A percentile compares a stretch with the other conserved stretches of the same genome.
Evolutionary conservation across 1,140 invertebrate species (phyloP).

Genomic region (Chrysomallon squamiferum): DNA sequence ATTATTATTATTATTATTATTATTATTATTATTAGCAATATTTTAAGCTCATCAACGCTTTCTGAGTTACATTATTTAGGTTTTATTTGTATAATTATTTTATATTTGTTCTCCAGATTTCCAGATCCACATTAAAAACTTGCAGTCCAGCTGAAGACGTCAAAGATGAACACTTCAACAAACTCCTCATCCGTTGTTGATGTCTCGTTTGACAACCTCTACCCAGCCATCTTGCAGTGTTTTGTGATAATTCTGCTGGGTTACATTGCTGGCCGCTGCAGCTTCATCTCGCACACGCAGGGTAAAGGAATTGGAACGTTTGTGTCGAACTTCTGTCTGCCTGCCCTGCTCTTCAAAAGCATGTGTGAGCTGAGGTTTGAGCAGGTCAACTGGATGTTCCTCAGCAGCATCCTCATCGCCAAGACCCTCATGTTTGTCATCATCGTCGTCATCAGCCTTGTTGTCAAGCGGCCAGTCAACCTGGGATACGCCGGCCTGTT

Average conservation of each 20-base stretch:
- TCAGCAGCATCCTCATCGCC: slow-evolving; percentile 82
- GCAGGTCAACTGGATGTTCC: slow-evolving; percentile 84
- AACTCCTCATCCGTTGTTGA: slow-evolving; percentile 3
- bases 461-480: slow-evolving; percentile 78
- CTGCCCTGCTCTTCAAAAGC: slow-evolving; percentile 89
- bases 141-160: no score
- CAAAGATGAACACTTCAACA: neutral
- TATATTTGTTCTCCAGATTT: no score
- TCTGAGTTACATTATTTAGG: no score
- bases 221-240: slow-evolving; percentile 88
- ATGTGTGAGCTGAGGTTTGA: slow-evolving; percentile 85
- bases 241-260: slow-evolving; percentile 91
- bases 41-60: no score
- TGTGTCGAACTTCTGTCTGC: slow-evolving; percentile 91
- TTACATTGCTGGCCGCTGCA: slow-evolving; percentile 86
- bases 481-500: slow-evolving; percentile 86
- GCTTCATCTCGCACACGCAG: slow-evolving; percentile 83
- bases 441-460: slow-evolving; percentile 80
- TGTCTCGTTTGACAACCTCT: slow-evolving; percentile 76
- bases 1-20: no score
- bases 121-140: no score
- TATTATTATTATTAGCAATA: no score
- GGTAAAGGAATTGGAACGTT: slow-evolving; percentile 92
- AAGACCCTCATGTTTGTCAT: slow-evolving; percentile 86
- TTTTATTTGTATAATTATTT: no score